phyloP scores from a whole-genome alignment of 1,140 invertebrate species.

The Solenopsis fugax region DNA sequence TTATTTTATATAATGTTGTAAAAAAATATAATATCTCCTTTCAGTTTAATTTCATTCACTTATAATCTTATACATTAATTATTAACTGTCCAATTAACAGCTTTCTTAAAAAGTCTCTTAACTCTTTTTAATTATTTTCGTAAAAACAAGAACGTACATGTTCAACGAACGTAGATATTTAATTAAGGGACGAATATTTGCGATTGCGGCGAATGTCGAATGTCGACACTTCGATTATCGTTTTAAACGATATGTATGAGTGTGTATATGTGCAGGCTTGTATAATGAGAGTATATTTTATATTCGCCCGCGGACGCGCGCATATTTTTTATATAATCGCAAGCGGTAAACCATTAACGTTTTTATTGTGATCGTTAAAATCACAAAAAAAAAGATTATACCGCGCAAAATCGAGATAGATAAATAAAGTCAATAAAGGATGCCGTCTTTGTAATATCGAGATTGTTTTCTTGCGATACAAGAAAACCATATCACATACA shows the following conservation, averaged over 20 bases:
- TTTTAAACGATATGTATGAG: slow-evolving; percentile 54
- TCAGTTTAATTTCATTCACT: not conserved
- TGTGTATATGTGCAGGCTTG: slow-evolving; percentile 65
- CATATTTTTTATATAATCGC: slow-evolving; percentile 75
- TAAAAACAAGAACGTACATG: slow-evolving; percentile 47
- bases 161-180: slow-evolving; percentile 67
- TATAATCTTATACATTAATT: not conserved
- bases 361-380: slow-evolving; percentile 40
- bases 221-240: slow-evolving; percentile 72
- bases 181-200: slow-evolving; percentile 58
- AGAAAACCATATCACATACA: not conserved
- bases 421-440: slow-evolving; percentile 61
- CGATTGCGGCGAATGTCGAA: slow-evolving; percentile 71
- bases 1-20: not conserved
- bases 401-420: slow-evolving; percentile 34
- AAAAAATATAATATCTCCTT: not conserved
- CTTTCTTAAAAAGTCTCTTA: not conserved
- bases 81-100: not conserved
- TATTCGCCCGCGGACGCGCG: slow-evolving; percentile 66
- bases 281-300: slow-evolving; percentile 76
- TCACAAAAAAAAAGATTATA: slow-evolving; percentile 12
- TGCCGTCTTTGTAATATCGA: slow-evolving; percentile 53
- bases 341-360: slow-evolving; percentile 37
- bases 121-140: slow-evolving; percentile 25
- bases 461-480: slow-evolving; percentile 30